Evolutionary conservation across 2,797 vertebrate species (phyloP).

Genomic region (Brachyrhaphis roseni): DNA sequence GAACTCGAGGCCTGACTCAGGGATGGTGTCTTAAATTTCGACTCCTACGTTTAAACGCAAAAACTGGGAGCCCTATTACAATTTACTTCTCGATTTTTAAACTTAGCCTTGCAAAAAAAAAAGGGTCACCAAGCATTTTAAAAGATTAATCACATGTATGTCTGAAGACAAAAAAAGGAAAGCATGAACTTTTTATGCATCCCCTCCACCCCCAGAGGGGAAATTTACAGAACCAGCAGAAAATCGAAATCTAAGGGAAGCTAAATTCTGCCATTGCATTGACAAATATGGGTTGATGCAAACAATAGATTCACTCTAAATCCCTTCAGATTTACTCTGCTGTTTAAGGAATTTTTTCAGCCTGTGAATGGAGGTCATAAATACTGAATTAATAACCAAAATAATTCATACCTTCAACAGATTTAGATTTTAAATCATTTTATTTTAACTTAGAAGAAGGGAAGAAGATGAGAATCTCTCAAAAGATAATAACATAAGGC

Average conservation of each 20-base stretch:
- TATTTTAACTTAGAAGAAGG: background rate
- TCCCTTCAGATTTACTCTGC: background rate
- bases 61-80: background rate
- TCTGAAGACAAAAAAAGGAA: background rate
- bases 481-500: background rate
- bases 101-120: background rate
- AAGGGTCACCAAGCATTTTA: background rate
- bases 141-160: background rate
- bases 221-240: background rate
- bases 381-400: background rate
- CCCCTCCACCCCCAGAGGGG: background rate
- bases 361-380: background rate
- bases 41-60: background rate
- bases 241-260: background rate
- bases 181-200: background rate
- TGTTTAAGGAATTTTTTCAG: background rate
- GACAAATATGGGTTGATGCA: background rate
- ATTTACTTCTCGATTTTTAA: background rate
- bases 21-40: slow-evolving; percentile 6
- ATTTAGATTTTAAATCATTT: background rate
- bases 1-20: background rate
- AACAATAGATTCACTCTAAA: background rate
- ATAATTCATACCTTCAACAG: background rate
- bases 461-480: background rate
- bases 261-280: background rate